These are phyloP conservation scores for Cheilosia grossa DNA, from an alignment of 2,888 invertebrate species.

Conservation along the genomic window DNA sequence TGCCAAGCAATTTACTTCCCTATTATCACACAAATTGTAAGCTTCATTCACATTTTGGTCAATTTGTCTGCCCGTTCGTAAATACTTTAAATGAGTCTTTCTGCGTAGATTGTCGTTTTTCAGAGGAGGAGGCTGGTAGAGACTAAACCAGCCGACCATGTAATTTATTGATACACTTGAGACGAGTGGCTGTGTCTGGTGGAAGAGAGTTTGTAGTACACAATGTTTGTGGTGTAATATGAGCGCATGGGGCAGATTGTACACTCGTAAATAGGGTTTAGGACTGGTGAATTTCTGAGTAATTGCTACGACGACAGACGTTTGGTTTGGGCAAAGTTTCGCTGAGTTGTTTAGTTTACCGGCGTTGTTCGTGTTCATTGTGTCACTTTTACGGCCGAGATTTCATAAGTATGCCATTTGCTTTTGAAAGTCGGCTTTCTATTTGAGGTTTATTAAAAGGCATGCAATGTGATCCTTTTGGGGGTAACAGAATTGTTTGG, in stretches of 20 bases:
- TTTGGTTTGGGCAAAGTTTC: neutral
- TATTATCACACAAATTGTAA: too few species aligned
- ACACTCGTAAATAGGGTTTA: neutral
- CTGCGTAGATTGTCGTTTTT: constrained; percentile 6
- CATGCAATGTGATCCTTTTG: neutral
- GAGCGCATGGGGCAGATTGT: neutral
- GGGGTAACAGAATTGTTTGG: neutral
- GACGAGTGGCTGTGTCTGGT: neutral
- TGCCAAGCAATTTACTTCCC: too few species aligned
- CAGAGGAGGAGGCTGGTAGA: neutral
- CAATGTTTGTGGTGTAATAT: too few species aligned
- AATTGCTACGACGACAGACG: constrained; percentile 7
- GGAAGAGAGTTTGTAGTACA: neutral
- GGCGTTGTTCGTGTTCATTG: neutral
- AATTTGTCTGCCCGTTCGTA: constrained; percentile 3
- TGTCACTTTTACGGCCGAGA: too few species aligned
- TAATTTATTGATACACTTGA: constrained; percentile 3
- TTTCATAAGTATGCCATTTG: too few species aligned
- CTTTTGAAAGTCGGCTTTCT: too few species aligned
- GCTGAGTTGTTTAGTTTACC: neutral
- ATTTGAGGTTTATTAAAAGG: neutral
- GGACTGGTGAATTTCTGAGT: neutral
- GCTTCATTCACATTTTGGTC: constrained; percentile 1
- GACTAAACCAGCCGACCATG: neutral
- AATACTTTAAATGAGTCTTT: neutral